phyloP scores from a whole-genome alignment of 2,113 vertebrate genomes.

The Acrocephalus arundinaceus region DNA sequence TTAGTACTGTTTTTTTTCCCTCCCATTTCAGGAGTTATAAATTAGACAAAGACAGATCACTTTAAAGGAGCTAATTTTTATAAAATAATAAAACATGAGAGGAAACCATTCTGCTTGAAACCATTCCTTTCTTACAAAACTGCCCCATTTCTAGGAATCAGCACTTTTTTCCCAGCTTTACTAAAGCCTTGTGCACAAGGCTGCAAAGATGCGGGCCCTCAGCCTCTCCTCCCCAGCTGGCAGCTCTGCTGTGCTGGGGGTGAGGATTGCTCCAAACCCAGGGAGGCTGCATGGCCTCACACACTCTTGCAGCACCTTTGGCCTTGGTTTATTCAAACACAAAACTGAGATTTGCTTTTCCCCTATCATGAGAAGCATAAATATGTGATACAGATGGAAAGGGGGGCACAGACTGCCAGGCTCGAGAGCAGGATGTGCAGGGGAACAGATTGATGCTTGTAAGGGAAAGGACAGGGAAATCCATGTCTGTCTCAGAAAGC shows the following conservation, averaged over 20 bases:
- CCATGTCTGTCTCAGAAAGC: not conserved
- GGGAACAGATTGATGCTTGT: not conserved
- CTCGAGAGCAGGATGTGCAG: not conserved
- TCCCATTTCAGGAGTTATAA: not conserved
- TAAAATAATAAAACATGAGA: not conserved
- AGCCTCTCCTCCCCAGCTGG: rapidly evolving
- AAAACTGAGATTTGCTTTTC: not conserved
- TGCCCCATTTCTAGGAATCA: not conserved
- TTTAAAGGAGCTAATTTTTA: not conserved
- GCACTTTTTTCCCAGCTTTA: not conserved
- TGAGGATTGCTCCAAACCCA: not conserved
- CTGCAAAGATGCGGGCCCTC: not conserved
- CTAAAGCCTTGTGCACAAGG: not conserved
- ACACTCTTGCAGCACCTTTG: not conserved
- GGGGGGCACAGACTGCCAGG: not conserved
- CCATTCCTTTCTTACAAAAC: not conserved
- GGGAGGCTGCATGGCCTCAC: not conserved
- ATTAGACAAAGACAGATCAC: not conserved
- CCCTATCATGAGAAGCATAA: not conserved
- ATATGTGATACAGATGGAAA: not conserved
- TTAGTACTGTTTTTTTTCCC: not conserved
- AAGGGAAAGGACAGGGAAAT: not conserved
- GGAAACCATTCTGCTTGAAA: not conserved
- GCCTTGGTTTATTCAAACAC: not conserved
- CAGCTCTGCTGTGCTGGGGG: not conserved